Evolutionary conservation across 2,888 invertebrate genomes (phyloP).

Genomic region (Euproctis similis): DNA sequence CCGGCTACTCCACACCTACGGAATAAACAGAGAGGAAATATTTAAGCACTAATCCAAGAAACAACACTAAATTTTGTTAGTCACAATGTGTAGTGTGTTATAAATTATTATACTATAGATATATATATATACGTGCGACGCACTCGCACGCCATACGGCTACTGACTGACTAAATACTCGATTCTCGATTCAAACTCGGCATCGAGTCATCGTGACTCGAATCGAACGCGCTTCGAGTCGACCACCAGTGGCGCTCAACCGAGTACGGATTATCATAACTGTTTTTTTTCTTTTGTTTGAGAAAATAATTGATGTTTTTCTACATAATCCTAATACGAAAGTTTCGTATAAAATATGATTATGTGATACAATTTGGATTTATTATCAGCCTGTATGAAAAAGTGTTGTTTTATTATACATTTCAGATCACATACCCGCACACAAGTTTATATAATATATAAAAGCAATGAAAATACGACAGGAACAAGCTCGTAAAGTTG

Average conservation of each 20-base stretch:
- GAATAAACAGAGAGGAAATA: constrained; percentile 49
- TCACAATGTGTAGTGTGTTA: constrained; percentile 23
- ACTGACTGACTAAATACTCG: constrained; percentile 42
- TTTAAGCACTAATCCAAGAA: constrained; percentile 49
- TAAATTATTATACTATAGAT: too few species aligned
- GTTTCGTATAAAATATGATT: background rate
- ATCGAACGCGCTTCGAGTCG: constrained; percentile 14
- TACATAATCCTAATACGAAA: too few species aligned
- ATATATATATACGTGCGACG: constrained; percentile 34
- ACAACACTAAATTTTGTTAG: constrained; percentile 43
- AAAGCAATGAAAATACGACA: constrained; percentile 15
- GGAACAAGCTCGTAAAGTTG: constrained; percentile 23
- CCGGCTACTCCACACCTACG: constrained; percentile 52
- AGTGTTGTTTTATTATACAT: constrained; percentile 1
- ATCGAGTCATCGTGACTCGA: too few species aligned
- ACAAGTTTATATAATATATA: too few species aligned
- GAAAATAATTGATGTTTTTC: too few species aligned
- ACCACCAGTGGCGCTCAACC: background rate
- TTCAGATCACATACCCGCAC: constrained; percentile 9
- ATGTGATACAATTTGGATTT: constrained; percentile 5
- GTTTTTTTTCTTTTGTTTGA: too few species aligned
- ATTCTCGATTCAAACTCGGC: constrained; percentile 6
- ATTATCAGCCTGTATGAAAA: constrained; percentile 7
- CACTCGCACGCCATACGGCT: constrained; percentile 39
- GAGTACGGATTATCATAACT: background rate